Base-by-base conservation (phyloP, 2,797 vertebrate genomes). In the Coccyzus lansbergi region DNA sequence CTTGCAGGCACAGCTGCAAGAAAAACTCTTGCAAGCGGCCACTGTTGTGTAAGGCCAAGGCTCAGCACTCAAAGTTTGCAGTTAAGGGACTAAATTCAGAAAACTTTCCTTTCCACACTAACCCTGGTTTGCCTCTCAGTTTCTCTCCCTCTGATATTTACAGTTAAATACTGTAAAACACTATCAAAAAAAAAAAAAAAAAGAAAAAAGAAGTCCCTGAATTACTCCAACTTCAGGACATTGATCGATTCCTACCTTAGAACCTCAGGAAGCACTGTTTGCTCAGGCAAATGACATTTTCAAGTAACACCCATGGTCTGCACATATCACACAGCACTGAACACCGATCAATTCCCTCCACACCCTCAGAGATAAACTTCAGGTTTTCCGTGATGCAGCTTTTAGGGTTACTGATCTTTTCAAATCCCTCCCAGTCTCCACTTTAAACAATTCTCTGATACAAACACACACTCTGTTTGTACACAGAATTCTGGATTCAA, bases 21-120 rank as follows among this genome's bases (percentile, higher is more conserved):
- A 56, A 44, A 24, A 25, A 36, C 10, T n/a, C 21, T 26, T 6
- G 51, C 48, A 36, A 5, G 2, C 6, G 11, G 56, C 14, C 0
- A 0, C 25, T 0, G 0, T 22, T 21, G 26, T 0, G 2, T 0
- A 0, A 64, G 28, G 46, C 83, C 59, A 52, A 38, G 29, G 42
- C 40, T 2, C 3, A 53, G n/a, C 55, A 68, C 20, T 34, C 46
- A 12, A 21, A 48, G n/a, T 24, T 31, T 55, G 75, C 28, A 63
- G 9, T 16, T 38, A 74, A 70, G 16, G 36, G 44, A 33, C 0
- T 52, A 44, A 46, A 60, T 38, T 51, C 5, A 86, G 21, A 63
- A 76, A 70, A 62, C 38, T 59, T 44, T 90, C 53, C 60, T 44
- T 78, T 22, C 34, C 33, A 33, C 14, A 5, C 34, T 29, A 65